phyloP scores from a whole-genome alignment of 2,888 invertebrate genomes.

The Cylloceria caligata region DNA sequence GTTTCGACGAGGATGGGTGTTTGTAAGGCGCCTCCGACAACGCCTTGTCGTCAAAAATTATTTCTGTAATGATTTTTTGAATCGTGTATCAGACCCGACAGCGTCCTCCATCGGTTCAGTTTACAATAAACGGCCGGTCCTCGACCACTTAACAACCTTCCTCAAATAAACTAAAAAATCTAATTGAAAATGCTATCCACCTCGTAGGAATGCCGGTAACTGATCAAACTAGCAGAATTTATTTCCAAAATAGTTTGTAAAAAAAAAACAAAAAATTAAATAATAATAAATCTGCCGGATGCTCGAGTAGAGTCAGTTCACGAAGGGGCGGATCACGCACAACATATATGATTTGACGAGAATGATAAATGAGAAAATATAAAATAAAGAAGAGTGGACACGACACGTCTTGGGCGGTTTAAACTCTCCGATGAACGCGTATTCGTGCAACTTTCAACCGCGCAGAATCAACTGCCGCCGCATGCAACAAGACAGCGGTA shows the following conservation, averaged over 20 bases:
- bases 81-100: conserved; percentile 62
- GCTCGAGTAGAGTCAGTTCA: conserved; percentile 31
- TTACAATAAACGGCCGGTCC: neutral
- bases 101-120: neutral
- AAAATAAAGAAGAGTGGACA: conserved; percentile 41
- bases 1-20: conserved; percentile 51
- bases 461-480: conserved; percentile 43
- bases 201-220: conserved; percentile 14
- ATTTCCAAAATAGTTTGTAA: conserved; percentile 14
- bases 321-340: conserved; percentile 57
- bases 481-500: conserved; percentile 7
- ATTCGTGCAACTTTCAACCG: conserved; percentile 55
- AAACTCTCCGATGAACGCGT: conserved; percentile 58
- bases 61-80: conserved; percentile 64
- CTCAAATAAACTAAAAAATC: conserved; percentile 42
- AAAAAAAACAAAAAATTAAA: conserved; percentile 15
- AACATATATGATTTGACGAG: conserved; percentile 50
- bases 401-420: conserved; percentile 40
- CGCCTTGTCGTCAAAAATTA: conserved; percentile 51
- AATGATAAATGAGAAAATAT: conserved; percentile 57
- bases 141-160: conserved; percentile 52
- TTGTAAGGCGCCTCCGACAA: conserved; percentile 32
- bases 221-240: neutral
- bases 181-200: conserved; percentile 47
- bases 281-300: conserved; percentile 47